Base-by-base conservation (phyloP, 2,888 invertebrate species). In the Drosophila ezoana region DNA sequence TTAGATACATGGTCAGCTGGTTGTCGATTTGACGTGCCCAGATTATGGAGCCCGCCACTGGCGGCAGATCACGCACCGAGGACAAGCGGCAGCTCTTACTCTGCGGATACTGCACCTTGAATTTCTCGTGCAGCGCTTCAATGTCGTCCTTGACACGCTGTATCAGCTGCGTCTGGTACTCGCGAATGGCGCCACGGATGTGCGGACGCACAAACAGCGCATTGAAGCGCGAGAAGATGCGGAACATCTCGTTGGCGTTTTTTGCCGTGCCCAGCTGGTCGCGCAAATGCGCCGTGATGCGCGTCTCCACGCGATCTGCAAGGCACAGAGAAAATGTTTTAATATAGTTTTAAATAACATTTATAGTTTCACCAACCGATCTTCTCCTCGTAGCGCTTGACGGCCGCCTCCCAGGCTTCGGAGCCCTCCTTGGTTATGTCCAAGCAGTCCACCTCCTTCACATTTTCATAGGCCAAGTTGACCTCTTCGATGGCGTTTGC, bases 221-320 rank as follows among this genome's bases (percentile, higher is more conserved):
- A 93, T 99, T 99, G 93, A 99, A 99, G 16, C 99, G 95, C 0
- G 98, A 98, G 93, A 97, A 97, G 88, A 99, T 99, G 61, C 98
- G 95, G 93, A 99, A 99, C 99, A 99, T 99, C 92, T 99, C 99
- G 91, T 99, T 99, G 18, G 99, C 99, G 93, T 99, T 99, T 93
- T 98, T 98, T 0, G 99, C 99, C 0, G 98, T 98, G 54, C 99
- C 99, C 38, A 99, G 94, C 92, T 99, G 99, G 93, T 99, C 99
- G 64, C 99, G 95, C 5, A 99, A 94, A 91, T 98, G 97, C 0
- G 99, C 98, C 1, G 99, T 99, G 85, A 99, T 99, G 76, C 98
- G 95, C 0, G 99, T 97, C 93, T 99, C 99, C 3, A 99, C 99
- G 67, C 99, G 95, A 92, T 99, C 94, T 94, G 11, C 0, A 61